phyloP scores from a whole-genome alignment of 2,113 vertebrate species.

The Microtus richardsoni region DNA sequence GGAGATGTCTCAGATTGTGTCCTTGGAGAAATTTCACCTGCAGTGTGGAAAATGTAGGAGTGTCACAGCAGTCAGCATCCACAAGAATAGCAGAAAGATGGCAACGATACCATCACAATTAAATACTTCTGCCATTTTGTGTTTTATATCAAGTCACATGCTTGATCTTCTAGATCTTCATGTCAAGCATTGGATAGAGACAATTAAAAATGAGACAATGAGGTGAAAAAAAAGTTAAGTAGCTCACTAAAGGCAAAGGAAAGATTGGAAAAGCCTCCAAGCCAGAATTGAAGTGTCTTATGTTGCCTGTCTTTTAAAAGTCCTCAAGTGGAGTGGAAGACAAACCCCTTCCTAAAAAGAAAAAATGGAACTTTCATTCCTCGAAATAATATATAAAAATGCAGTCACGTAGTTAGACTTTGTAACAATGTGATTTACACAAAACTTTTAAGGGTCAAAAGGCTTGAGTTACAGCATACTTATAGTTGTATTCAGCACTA shows the following conservation, averaged over 20 bases:
- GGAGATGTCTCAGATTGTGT: not conserved
- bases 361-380: not conserved
- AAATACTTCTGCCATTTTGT: not conserved
- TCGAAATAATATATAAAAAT: not conserved
- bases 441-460: not conserved
- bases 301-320: not conserved
- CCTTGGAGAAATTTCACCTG: not conserved
- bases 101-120: not conserved
- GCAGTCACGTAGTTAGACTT: not conserved
- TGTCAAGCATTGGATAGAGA: not conserved
- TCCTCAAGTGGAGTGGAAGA: not conserved
- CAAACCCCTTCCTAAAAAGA: not conserved
- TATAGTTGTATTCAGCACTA: not conserved
- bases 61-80: not conserved
- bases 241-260: not conserved
- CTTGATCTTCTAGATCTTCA: not conserved
- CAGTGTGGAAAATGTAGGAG: not conserved
- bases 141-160: not conserved
- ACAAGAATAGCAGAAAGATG: not conserved
- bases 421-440: not conserved
- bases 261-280: not conserved
- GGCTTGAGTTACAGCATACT: not conserved
- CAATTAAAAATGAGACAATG: not conserved
- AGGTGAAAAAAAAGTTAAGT: not conserved
- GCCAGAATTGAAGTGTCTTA: not conserved